These are phyloP conservation scores for Melanotaenia boesemani DNA, from an alignment of 2,797 vertebrate species.

Conservation along the genomic window DNA sequence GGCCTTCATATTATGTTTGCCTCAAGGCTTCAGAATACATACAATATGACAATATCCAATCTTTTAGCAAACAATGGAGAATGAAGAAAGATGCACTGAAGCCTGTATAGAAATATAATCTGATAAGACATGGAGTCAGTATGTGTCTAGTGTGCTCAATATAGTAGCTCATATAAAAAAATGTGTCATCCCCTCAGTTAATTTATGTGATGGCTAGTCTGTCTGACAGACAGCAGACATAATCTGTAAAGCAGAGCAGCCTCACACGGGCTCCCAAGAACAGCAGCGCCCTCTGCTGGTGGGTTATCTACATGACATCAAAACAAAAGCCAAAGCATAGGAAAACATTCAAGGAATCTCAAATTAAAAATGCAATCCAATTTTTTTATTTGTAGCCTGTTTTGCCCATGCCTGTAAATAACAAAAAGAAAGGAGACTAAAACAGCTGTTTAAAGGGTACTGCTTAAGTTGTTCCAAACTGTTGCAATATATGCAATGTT, in stretches of 20 bases:
- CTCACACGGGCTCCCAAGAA: constrained; percentile 3
- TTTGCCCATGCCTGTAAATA: neutral
- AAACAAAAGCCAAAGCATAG: neutral
- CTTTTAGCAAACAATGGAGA: neutral
- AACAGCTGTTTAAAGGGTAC: neutral
- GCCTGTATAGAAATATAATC: neutral
- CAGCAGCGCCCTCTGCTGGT: constrained; percentile 68
- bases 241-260: constrained; percentile 7
- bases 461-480: neutral
- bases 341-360: neutral
- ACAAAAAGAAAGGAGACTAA: neutral
- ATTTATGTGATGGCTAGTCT: constrained; percentile 25
- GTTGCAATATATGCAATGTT: neutral
- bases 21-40: constrained; percentile 5
- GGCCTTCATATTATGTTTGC: constrained; percentile 11
- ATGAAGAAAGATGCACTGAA: neutral
- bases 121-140: neutral
- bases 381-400: neutral
- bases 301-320: neutral
- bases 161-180: constrained; percentile 11
- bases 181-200: constrained; percentile 20
- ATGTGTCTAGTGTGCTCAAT: constrained; percentile 11
- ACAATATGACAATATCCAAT: constrained; percentile 3
- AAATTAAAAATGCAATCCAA: neutral
- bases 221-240: constrained; percentile 23